Base-by-base conservation (phyloP, 1,140 invertebrate species). In the Antheraea mylitta region DNA sequence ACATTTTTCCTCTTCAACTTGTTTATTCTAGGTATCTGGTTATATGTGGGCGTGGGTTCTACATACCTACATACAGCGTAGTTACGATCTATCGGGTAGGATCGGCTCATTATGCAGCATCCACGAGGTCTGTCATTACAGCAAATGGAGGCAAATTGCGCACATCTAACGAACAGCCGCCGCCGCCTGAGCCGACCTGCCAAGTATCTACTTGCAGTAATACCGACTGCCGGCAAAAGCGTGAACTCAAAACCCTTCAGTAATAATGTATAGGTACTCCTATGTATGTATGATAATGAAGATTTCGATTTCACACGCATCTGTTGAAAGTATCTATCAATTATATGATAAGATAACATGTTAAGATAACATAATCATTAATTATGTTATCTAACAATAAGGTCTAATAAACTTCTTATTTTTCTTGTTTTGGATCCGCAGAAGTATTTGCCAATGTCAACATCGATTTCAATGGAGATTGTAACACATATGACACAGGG, bases 81-180 rank as follows among this genome's bases (percentile, higher is more conserved):
- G 72, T 66, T 66, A 30, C 75, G 82, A 82, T 87, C 80, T 81
- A 86, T 85, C 81, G 81, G 66, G 66, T 71, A 81, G 81, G 79
- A 79, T 82, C 74, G 76, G 78, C 83, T 89, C 77, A 87, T 89
- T 89, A 89, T 89, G 83, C 85, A 84, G 73, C 78, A 80, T 82
- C 82, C 81, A 85, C 75, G 77, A 77, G 78, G 84, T 72, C 91
- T 91, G 88, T 91, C 87, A 92, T 92, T 92, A 92, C 72, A 71
- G 72, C 85, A 87, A 91, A 91, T 91, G 85, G 85, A 85, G 86
- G 83, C 85, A 90, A 92, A 92, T 92, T 92, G 91, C 85, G 81
- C 85, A 81, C 82, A 81, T 90, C 89, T 87, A 90, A 90, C 87
- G 83, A 83, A 84, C 80, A 81, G 84, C 82, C 83, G 84, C 69